Percentiles rank a stretch among this genome's conserved stretches.
phyloP scores from a whole-genome alignment of 1,140 invertebrate genomes.

The Microplitis mediator region DNA sequence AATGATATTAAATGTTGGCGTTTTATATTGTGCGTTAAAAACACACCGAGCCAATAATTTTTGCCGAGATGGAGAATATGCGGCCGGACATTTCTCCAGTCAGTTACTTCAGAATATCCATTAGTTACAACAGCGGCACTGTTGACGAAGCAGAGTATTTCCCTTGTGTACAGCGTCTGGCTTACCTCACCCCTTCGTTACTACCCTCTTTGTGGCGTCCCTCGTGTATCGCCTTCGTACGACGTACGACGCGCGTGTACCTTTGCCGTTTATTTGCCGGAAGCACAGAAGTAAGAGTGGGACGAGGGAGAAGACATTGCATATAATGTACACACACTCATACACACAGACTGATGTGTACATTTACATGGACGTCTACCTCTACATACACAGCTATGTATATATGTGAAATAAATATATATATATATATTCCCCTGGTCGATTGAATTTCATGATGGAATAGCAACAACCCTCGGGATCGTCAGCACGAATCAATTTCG shows the following conservation, averaged over 20 bases:
- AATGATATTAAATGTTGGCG: too few species aligned
- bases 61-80: too few species aligned
- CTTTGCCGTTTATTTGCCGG: conserved; percentile 20
- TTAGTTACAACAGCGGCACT: conserved; percentile 60
- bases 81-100: conserved; percentile 45
- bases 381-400: background rate
- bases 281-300: background rate
- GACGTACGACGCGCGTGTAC: conserved; percentile 13
- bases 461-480: conserved; percentile 2
- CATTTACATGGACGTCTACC: background rate
- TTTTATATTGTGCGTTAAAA: too few species aligned
- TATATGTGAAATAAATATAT: background rate
- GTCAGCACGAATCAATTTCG: conserved; percentile 10
- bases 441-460: conserved; percentile 27
- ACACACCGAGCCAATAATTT: too few species aligned
- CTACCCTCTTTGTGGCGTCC: conserved; percentile 29
- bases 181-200: conserved; percentile 31
- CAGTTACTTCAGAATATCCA: conserved; percentile 58
- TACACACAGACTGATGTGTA: too few species aligned
- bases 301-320: background rate
- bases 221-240: conserved; percentile 9
- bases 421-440: background rate
- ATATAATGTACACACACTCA: background rate
- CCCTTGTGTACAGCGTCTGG: conserved; percentile 59
- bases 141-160: conserved; percentile 64